Evolutionary conservation across 2,888 invertebrate species (phyloP).

Genomic region (Sphaeridia pumilis): DNA sequence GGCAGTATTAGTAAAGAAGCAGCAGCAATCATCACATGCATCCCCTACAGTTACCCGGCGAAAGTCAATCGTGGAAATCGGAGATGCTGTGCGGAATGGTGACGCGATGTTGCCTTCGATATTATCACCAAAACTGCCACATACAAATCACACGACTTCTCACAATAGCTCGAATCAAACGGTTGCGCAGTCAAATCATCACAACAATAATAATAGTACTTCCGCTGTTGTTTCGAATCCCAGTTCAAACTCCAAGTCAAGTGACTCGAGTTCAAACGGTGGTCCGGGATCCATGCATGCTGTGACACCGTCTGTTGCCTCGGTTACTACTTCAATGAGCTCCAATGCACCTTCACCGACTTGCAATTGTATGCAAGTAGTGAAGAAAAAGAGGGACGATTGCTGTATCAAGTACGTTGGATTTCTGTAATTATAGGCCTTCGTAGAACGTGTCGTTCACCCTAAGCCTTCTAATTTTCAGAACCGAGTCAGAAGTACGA

Average conservation of each 20-base stretch:
- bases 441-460: no score
- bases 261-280: slow-evolving; percentile 8
- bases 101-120: slow-evolving; percentile 7
- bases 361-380: slow-evolving; percentile 12
- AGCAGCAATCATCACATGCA: slow-evolving; percentile 16
- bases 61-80: slow-evolving; percentile 33
- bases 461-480: no score
- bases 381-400: slow-evolving; percentile 35
- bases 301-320: not conserved
- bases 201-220: slow-evolving; percentile 13
- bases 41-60: slow-evolving; percentile 25
- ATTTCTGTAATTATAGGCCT: no score
- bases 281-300: slow-evolving; percentile 13
- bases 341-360: slow-evolving; percentile 19
- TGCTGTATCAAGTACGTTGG: slow-evolving; percentile 33
- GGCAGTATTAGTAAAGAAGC: slow-evolving; percentile 34
- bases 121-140: slow-evolving; percentile 14
- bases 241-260: slow-evolving; percentile 20
- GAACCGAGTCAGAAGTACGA: slow-evolving; percentile 33
- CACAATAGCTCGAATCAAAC: slow-evolving; percentile 29
- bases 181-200: slow-evolving; percentile 14
- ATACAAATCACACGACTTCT: slow-evolving; percentile 23
- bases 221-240: slow-evolving; percentile 1
- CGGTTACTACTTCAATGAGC: slow-evolving; percentile 12
- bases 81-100: slow-evolving; percentile 10